Base-by-base conservation (phyloP, 2,797 vertebrate genomes). In the Sandelia bainsii region DNA sequence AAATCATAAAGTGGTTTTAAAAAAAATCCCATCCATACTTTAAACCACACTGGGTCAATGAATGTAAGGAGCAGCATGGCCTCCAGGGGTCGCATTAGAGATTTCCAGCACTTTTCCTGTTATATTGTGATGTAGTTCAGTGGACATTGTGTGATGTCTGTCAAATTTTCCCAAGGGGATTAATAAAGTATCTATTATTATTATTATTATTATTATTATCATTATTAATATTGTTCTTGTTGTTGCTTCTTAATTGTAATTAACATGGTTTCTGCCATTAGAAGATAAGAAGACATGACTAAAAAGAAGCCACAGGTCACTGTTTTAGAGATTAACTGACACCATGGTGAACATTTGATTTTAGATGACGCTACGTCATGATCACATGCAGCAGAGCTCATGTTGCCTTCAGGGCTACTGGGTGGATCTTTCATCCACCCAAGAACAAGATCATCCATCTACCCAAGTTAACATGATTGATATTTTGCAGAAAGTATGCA, bases 281-380 rank as follows among this genome's bases (percentile, higher is more conserved):
- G 20, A 39, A 22, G 14, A 3, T 5, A 16, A 29, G 27, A 29
- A 29, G 32, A 6, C 20, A 39, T 45, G 6, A n/a, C n/a, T 13
- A 50, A 57, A 53, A 37, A 42, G 6, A 68, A 69, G 71, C 59
- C 10, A 65, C 60, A 20, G 46, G 53, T 61, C 66, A 12, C n/a
- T 37, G 8, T 77, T 48, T 39, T 52, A 22, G 4, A 22, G n/a
- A 32, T 66, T 20, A 32, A 14, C 39, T 10, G 34, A 23, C 27
- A 34, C 19, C 22, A 16, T 45, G 42, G 25, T 53, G 10, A 20
- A 52, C 39, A 25, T 65, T 48, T 27, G 5, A 1, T 75, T 19
- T 7, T 17, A 46, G 27, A 34, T 10, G 4, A 53, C 5, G 16
- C 22, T 8, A 32, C 32, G 32, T 32, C 16, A 45, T 11, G 44